Conservation (phyloP, 2,888 invertebrate genomes). For the Molorchus minor region DNA sequence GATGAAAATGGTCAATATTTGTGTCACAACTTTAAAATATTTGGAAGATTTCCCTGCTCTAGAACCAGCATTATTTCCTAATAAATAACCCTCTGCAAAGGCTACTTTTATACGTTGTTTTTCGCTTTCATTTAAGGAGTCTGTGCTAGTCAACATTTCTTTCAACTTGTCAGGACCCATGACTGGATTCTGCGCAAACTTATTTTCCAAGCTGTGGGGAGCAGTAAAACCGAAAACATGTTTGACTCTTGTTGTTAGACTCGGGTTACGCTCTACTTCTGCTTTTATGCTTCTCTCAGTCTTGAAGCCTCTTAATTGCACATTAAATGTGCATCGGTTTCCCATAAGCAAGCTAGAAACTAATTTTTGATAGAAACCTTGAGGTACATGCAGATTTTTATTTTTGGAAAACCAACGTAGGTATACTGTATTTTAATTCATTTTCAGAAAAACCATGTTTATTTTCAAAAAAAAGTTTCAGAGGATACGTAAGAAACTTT, state of each 20-base stretch:
- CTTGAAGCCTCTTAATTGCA: slow-evolving; percentile 80
- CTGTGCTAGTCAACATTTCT: slow-evolving; percentile 66
- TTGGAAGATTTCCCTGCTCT: slow-evolving; percentile 66
- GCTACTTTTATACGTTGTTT: slow-evolving; percentile 84
- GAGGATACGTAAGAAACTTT: slow-evolving; percentile 60
- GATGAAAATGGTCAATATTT: slow-evolving; percentile 75
- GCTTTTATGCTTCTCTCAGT: slow-evolving; percentile 78
- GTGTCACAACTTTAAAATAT: slow-evolving; percentile 77
- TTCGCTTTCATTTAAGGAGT: slow-evolving; percentile 64
- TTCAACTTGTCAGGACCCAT: slow-evolving; percentile 63
- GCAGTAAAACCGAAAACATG: slow-evolving; percentile 61
- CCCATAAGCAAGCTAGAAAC: slow-evolving; percentile 49
- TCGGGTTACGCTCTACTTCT: slow-evolving; percentile 77
- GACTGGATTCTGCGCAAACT: slow-evolving; percentile 40
- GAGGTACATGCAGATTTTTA: slow-evolving; percentile 49
- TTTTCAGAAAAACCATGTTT: slow-evolving; percentile 60
- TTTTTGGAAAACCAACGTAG: slow-evolving; percentile 51
- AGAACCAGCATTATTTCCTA: slow-evolving; percentile 68
- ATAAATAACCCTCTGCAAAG: slow-evolving; percentile 90
- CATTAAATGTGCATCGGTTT: slow-evolving; percentile 57
- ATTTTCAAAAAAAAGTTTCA: slow-evolving; percentile 63
- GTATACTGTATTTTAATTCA: slow-evolving; percentile 50
- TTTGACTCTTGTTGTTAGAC: slow-evolving; percentile 73
- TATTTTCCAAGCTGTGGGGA: slow-evolving; percentile 42
- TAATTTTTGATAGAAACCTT: slow-evolving; percentile 55